These are phyloP conservation scores for Podilymbus podiceps DNA, from an alignment of 2,113 vertebrate genomes.

Conservation along the genomic window DNA sequence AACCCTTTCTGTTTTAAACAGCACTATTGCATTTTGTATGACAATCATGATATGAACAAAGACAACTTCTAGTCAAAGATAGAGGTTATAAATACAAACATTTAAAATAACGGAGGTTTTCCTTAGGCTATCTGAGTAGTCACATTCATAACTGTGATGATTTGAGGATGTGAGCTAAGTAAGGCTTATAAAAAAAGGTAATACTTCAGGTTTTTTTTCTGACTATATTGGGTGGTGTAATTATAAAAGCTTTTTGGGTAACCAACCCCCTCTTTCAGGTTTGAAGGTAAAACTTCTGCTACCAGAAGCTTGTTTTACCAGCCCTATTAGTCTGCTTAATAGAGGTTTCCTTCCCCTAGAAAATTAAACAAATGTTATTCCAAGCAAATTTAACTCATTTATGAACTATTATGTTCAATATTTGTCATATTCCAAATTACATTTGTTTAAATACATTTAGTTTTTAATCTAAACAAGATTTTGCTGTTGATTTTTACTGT, in stretches of 20 bases:
- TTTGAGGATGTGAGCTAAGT: background rate
- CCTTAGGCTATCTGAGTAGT: background rate
- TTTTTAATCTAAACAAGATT: background rate
- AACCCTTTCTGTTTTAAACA: background rate
- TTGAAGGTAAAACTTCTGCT: background rate
- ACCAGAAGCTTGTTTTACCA: background rate
- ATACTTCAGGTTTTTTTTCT: background rate
- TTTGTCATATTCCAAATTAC: background rate
- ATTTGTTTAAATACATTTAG: background rate
- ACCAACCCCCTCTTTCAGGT: background rate
- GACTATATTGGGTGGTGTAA: background rate
- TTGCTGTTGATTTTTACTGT: background rate
- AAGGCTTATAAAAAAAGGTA: background rate
- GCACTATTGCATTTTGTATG: background rate
- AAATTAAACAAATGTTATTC: background rate
- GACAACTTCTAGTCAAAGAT: background rate
- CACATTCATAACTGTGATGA: background rate
- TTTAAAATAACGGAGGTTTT: background rate
- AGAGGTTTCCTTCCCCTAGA: background rate
- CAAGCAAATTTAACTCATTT: background rate
- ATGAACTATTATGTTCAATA: background rate
- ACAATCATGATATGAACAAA: background rate
- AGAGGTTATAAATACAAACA: background rate
- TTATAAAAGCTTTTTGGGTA: background rate
- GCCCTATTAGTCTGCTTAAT: background rate